A percentile compares a stretch with the other conserved stretches of the same genome.
Evolutionary conservation across 2,113 vertebrate species (phyloP).

Genomic region (Nothobranchius kuhntae): DNA sequence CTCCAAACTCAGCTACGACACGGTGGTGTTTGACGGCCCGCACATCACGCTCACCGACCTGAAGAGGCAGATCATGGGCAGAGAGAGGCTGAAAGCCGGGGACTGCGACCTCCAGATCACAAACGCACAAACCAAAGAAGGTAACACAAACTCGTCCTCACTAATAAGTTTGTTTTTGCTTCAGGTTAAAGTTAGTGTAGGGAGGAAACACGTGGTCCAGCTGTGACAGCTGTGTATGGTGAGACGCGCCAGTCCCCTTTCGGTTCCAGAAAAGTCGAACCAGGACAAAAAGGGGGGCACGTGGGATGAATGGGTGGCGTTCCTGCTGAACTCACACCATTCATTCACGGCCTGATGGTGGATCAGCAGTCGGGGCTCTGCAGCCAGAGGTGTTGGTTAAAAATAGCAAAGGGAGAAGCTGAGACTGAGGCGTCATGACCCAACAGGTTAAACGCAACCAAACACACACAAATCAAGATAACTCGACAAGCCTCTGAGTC

Average conservation of each 20-base stretch:
- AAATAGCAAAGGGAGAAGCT: conserved; percentile 47
- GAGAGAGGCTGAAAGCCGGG: conserved; percentile 91
- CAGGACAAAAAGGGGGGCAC: conserved; percentile 26
- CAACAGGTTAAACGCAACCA: conserved; percentile 9
- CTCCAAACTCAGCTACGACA: conserved; percentile 96
- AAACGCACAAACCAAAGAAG: conserved; percentile 96
- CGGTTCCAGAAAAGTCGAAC: conserved; percentile 44
- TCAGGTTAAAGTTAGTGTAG: not conserved
- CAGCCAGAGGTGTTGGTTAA: conserved; percentile 32
- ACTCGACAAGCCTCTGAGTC: not conserved
- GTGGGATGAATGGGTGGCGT: conserved; percentile 43
- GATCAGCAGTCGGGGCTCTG: conserved; percentile 3
- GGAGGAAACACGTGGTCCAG: conserved; percentile 53
- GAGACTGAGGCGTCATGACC: conserved; percentile 14
- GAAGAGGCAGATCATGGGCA: conserved; percentile 95
- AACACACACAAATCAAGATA: not conserved
- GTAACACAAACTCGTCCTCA: conserved; percentile 62
- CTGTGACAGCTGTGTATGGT: conserved; percentile 46
- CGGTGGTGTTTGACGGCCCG: conserved; percentile 92
- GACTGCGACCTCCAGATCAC: conserved; percentile 97
- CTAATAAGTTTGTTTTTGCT: not conserved
- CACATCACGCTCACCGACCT: conserved; percentile 92
- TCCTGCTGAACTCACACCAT: conserved; percentile 31
- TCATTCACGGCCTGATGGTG: conserved; percentile 17
- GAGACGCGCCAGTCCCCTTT: conserved; percentile 29